A percentile compares a stretch with the other conserved stretches of the same genome.
Evolutionary conservation across 1,140 invertebrate species (phyloP).

Genomic region (Bathynomus jamesi): DNA sequence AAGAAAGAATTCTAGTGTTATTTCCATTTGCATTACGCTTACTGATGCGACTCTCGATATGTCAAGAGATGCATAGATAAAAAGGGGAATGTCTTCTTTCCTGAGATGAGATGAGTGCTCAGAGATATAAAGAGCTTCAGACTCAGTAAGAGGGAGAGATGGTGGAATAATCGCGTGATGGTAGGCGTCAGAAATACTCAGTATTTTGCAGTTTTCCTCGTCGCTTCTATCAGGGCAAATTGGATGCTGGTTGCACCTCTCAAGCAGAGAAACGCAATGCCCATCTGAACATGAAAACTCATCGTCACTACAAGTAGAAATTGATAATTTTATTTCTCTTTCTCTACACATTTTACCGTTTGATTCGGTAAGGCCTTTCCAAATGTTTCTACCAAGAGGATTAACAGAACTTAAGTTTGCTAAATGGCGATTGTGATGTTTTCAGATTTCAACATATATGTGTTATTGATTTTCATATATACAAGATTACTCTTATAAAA

Average conservation of each 20-base stretch:
- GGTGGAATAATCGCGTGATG: neutral
- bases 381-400: too few species aligned
- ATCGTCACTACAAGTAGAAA: neutral
- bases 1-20: neutral
- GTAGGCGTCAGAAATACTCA: neutral
- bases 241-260: neutral
- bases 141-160: neutral
- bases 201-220: neutral
- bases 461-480: too few species aligned
- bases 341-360: too few species aligned
- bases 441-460: too few species aligned
- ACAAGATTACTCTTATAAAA: too few species aligned
- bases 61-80: neutral
- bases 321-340: too few species aligned
- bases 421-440: too few species aligned
- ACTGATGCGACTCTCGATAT: neutral
- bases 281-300: neutral
- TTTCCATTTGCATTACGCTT: neutral
- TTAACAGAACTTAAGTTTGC: too few species aligned
- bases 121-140: neutral
- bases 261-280: neutral
- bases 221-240: neutral
- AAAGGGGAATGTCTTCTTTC: neutral
- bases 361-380: too few species aligned
- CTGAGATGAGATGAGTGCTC: neutral